Base-by-base conservation (phyloP, 2,797 vertebrate genomes). In the Gymnothorax reevesii region DNA sequence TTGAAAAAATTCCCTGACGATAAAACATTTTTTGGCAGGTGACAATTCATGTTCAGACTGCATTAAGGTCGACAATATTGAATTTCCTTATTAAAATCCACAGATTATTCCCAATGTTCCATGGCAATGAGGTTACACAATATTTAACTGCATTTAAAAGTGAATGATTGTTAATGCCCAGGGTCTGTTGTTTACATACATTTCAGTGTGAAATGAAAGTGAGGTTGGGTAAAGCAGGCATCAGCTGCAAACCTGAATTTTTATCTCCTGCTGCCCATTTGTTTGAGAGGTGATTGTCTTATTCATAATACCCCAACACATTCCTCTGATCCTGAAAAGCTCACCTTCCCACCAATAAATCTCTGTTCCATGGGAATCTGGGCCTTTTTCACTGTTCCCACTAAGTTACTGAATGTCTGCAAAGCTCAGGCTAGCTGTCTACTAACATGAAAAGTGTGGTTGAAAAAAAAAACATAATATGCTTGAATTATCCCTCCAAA, bases 241-340 rank as follows among this genome's bases (percentile, higher is more conserved):
- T 4, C 8, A 84, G 82, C 80, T 69, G 59, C 57, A 57, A 87
- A 83, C 82, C 82, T 83, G 83, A 42, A 57, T 85, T 49, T 86
- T 52, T 85, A 25, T n/a, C 13, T 88, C 84, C 85, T 86, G 57
- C 57, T 84, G 82, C 88, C 84, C 54, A 52, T 87, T 86, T 87
- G 62, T 83, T 88, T 57, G 8, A 15, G 75, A 55, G 59, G 77
- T 87, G 66, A 85, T 57, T 27, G 60, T 55, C 62, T 27, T 64
- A 49, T 52, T 27, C n/a, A 82, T 83, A 87, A 85, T 84, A 73
- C 82, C 25, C 66, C 71, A 79, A 22, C 84, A 57, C 5, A 57
- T n/a, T 27, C 4, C 57, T 54, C 13, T 57, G 7, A 57, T 57
- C 12, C 22, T n/a, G 8, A 27, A 59, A 8, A 8, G 7, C 57